Percentiles rank a stretch among this genome's conserved stretches.
phyloP scores from a whole-genome alignment of 2,113 vertebrate species.

The Toxotes chatareus region DNA sequence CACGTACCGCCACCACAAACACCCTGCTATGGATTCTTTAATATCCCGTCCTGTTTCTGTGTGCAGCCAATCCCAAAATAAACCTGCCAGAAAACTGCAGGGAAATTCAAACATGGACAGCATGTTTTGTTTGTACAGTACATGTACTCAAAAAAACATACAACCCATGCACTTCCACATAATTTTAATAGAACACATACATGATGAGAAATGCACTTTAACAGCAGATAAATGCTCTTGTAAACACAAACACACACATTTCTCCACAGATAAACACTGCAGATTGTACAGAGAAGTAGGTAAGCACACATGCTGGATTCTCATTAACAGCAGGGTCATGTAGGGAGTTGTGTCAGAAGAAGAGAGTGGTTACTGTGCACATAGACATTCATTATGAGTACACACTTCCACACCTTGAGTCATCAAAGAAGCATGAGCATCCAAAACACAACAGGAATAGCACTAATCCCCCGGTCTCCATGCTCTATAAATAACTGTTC shows the following conservation, averaged over 20 bases:
- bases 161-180: neutral
- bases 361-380: neutral
- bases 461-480: conserved; percentile 58
- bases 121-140: neutral
- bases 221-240: neutral
- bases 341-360: neutral
- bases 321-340: neutral
- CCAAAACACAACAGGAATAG: conserved; percentile 63
- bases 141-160: neutral
- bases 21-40: conserved; percentile 22
- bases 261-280: neutral
- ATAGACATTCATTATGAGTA: neutral
- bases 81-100: conserved; percentile 27
- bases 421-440: conserved; percentile 54
- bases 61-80: conserved; percentile 44
- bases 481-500: conserved; percentile 69
- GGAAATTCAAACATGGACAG: neutral
- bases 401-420: conserved; percentile 48
- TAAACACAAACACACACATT: neutral
- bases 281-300: neutral
- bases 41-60: conserved; percentile 55
- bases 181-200: neutral
- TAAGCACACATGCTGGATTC: neutral
- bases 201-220: neutral
- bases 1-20: neutral